Evolutionary conservation across 2,113 vertebrate genomes (phyloP).

Genomic region (Eretmochelys imbricata): DNA sequence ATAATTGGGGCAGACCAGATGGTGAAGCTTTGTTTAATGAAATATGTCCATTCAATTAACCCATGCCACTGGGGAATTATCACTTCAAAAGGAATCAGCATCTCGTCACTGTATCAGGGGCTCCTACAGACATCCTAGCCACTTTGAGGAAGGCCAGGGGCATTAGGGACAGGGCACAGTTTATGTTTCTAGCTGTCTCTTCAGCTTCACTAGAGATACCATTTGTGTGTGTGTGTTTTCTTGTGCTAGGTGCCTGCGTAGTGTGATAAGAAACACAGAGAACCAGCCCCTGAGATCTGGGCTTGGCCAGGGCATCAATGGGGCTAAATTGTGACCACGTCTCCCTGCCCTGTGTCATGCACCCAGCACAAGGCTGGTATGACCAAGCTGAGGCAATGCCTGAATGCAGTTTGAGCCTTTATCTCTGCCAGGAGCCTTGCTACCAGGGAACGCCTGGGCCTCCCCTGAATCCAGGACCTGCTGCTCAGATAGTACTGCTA

Average conservation of each 20-base stretch:
- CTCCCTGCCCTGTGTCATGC: not conserved
- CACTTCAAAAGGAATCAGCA: constrained; percentile 5
- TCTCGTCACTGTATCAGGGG: not conserved
- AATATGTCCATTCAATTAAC: constrained; percentile 83
- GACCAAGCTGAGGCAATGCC: not conserved
- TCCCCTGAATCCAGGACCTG: not conserved
- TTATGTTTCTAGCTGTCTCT: not conserved
- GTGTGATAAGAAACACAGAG: not conserved
- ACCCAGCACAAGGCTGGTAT: not conserved
- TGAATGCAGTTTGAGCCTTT: not conserved
- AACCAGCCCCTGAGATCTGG: not conserved
- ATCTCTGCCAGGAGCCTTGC: not conserved
- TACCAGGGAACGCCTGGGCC: not conserved
- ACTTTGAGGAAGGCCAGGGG: fast-evolving
- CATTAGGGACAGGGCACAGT: fast-evolving
- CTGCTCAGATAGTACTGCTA: too few species aligned
- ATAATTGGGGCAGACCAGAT: constrained; percentile 75
- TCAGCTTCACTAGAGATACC: not conserved
- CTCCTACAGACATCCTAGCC: not conserved
- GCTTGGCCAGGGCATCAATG: not conserved
- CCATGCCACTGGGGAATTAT: constrained; percentile 57
- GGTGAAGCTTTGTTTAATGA: constrained; percentile 78
- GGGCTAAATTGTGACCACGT: not conserved
- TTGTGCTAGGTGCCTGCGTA: fast-evolving
- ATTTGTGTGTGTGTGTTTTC: fast-evolving